Evolutionary conservation across 2,113 vertebrate species (phyloP).

Genomic region (Chunga burmeisteri): DNA sequence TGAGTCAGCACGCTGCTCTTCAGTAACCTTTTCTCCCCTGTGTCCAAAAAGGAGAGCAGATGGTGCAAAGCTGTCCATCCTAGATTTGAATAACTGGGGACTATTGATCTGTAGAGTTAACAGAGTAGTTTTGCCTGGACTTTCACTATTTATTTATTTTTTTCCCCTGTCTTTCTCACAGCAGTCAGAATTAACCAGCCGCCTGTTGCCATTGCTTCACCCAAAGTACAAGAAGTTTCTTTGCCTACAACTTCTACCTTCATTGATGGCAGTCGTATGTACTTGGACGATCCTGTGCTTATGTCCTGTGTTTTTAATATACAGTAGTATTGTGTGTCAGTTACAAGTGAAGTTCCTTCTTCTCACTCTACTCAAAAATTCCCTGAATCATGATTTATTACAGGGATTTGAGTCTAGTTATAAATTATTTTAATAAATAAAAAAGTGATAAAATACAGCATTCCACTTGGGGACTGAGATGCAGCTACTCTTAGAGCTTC

Average conservation of each 20-base stretch:
- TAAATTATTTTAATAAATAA: background rate
- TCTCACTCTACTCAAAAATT: background rate
- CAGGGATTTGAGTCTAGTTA: background rate
- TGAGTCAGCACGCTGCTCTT: background rate
- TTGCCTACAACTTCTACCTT: conserved; percentile 66
- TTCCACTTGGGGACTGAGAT: background rate
- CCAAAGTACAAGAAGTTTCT: conserved; percentile 74
- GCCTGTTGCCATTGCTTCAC: conserved; percentile 74
- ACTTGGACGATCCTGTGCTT: background rate
- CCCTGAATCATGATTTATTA: background rate
- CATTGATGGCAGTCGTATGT: conserved; percentile 83
- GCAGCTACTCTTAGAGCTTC: background rate
- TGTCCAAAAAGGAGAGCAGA: background rate
- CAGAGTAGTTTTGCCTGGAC: background rate
- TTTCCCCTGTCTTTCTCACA: background rate
- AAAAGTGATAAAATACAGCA: background rate
- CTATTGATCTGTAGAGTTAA: background rate
- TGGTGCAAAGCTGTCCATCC: background rate
- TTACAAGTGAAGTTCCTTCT: background rate
- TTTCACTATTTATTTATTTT: background rate
- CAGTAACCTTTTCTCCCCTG: background rate
- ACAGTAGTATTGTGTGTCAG: background rate
- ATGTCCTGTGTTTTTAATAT: background rate
- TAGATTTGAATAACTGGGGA: background rate
- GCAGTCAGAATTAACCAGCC: conserved; percentile 72